Evolutionary conservation across 1,140 invertebrate species (phyloP).

Genomic region (Elymnias hypermnestra): DNA sequence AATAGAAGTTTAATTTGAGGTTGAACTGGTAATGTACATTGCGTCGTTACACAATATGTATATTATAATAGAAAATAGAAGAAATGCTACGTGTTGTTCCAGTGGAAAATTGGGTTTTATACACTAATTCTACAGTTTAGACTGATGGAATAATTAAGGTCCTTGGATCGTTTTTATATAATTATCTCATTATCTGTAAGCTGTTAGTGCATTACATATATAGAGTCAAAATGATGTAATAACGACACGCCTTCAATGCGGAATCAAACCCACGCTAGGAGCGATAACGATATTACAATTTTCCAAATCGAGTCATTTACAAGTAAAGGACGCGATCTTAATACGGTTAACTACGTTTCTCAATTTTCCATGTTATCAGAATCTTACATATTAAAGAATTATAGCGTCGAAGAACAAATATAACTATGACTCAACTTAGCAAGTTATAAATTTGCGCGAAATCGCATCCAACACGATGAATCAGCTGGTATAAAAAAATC

Average conservation of each 20-base stretch:
- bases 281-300: not conserved
- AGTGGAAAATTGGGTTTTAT: too few species aligned
- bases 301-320: constrained; percentile 8
- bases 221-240: constrained; percentile 7
- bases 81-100: too few species aligned
- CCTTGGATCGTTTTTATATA: too few species aligned
- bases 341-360: constrained; percentile 6
- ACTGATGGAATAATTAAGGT: too few species aligned
- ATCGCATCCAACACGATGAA: constrained; percentile 38
- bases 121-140: too few species aligned
- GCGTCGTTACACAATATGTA: too few species aligned
- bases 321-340: not conserved
- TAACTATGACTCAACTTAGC: constrained; percentile 49
- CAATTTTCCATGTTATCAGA: not conserved
- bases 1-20: too few species aligned
- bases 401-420: constrained; percentile 33
- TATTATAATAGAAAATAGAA: too few species aligned
- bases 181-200: too few species aligned
- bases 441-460: constrained; percentile 48
- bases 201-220: too few species aligned
- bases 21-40: too few species aligned
- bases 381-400: constrained; percentile 12
- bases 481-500: constrained; percentile 62
- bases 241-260: constrained; percentile 4
- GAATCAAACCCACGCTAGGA: constrained; percentile 10